Evolutionary conservation across 2,113 vertebrate species (phyloP).

Genomic region (Triplophysa siluroides): DNA sequence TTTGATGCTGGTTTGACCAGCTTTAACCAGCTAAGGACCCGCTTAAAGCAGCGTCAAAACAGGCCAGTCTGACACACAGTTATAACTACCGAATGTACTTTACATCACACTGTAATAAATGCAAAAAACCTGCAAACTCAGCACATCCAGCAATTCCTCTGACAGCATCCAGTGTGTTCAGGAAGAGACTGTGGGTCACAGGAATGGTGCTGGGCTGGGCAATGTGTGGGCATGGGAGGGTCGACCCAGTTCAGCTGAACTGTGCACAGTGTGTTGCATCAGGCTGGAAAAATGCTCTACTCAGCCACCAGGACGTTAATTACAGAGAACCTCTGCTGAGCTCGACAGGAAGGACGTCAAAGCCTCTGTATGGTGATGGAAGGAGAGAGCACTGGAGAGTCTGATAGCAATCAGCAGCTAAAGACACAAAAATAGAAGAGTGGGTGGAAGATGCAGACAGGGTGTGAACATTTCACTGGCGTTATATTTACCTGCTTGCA

Average conservation of each 20-base stretch:
- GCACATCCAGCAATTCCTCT: background rate
- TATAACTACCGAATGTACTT: background rate
- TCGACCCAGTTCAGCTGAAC: conserved; percentile 49
- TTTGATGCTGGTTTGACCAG: no score
- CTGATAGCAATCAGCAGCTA: background rate
- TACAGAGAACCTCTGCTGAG: conserved; percentile 76
- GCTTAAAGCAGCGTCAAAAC: no score
- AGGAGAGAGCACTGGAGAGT: background rate
- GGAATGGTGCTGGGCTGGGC: background rate
- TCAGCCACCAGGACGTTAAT: conserved; percentile 77
- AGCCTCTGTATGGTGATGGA: conserved; percentile 40
- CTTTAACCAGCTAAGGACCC: no score
- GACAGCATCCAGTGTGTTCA: background rate
- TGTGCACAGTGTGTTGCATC: conserved; percentile 65
- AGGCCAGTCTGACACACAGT: no score
- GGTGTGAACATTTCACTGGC: conserved; percentile 21
- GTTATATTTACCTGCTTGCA: conserved; percentile 25
- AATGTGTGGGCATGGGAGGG: conserved; percentile 1
- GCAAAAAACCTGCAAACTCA: background rate
- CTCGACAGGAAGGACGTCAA: conserved; percentile 70
- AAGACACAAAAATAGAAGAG: conserved; percentile 10
- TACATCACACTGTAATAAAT: background rate
- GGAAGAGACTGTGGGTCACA: background rate
- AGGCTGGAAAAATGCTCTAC: conserved; percentile 73
- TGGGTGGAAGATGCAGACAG: conserved; percentile 27